Percentiles rank a stretch among this genome's conserved stretches.
These are phyloP conservation scores for Peucedramus taeniatus DNA, from an alignment of 2,113 vertebrate species.

Conservation along the genomic window DNA sequence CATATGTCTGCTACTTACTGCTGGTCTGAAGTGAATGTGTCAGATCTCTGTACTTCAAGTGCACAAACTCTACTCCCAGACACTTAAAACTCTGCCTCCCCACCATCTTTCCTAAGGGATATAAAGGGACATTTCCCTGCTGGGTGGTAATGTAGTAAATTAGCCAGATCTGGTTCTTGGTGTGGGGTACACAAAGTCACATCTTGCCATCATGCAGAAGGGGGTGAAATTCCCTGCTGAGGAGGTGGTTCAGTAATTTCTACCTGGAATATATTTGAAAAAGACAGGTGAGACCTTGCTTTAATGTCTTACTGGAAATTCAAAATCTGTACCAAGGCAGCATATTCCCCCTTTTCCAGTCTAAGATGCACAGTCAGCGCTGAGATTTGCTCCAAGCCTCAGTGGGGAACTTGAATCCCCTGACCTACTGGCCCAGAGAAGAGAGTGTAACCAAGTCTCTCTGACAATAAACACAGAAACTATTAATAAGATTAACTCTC, in stretches of 20 bases:
- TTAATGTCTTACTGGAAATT: not conserved
- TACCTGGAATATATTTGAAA: not conserved
- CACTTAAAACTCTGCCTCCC: not conserved
- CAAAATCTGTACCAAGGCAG: not conserved
- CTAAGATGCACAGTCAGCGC: not conserved
- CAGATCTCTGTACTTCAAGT: not conserved
- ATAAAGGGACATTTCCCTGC: not conserved
- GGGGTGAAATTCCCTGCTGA: not conserved
- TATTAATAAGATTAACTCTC: constrained; percentile 11
- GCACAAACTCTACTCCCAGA: not conserved
- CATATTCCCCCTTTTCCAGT: not conserved
- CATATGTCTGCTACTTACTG: not conserved
- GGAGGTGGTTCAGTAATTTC: not conserved
- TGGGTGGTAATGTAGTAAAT: not conserved
- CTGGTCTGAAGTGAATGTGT: not conserved
- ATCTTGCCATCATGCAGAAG: not conserved
- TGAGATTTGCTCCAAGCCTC: not conserved
- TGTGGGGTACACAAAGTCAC: not conserved
- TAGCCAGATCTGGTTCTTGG: not conserved
- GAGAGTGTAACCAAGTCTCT: constrained; percentile 19
- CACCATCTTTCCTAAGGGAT: not conserved
- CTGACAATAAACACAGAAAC: constrained; percentile 44
- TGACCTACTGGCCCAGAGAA: constrained; percentile 2
- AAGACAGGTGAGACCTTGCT: not conserved
- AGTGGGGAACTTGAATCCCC: not conserved